A percentile compares a stretch with the other conserved stretches of the same genome.
Evolutionary conservation across 2,797 vertebrate genomes (phyloP).

Genomic region (Otolemur crassicaudatus): DNA sequence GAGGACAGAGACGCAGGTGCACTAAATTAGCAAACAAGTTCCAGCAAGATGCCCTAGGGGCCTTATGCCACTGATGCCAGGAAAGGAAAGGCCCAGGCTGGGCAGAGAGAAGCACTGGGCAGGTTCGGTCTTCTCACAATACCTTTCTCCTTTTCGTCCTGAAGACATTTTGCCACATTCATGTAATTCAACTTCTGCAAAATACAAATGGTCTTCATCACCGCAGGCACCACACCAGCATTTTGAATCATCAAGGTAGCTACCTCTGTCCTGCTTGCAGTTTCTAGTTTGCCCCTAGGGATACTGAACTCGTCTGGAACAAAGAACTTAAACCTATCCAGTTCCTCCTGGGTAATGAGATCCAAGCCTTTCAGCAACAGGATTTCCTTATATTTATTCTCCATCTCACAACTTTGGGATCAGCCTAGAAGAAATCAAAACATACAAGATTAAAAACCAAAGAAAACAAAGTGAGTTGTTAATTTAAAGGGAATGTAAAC

Average conservation of each 20-base stretch:
- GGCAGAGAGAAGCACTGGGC: background rate
- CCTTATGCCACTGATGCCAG: background rate
- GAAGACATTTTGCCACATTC: background rate
- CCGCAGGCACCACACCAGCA: rapidly evolving
- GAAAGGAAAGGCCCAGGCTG: background rate
- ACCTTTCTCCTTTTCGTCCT: constrained; percentile 51
- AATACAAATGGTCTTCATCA: background rate
- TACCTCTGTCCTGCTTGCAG: background rate
- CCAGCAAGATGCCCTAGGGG: rapidly evolving
- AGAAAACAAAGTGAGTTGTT: background rate
- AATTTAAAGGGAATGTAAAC: background rate
- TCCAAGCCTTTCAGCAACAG: background rate
- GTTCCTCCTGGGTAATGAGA: background rate
- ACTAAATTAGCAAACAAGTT: background rate
- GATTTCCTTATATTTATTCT: background rate
- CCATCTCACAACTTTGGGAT: background rate
- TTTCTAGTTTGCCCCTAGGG: background rate
- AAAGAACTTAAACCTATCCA: constrained; percentile 20
- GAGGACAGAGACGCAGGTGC: background rate
- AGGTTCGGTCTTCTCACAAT: background rate
- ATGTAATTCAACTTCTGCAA: background rate
- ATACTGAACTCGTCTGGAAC: background rate
- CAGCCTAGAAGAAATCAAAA: background rate
- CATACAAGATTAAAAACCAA: background rate
- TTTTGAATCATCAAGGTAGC: background rate